phyloP scores from a whole-genome alignment of 2,888 invertebrate genomes.

The Busseola fusca region DNA sequence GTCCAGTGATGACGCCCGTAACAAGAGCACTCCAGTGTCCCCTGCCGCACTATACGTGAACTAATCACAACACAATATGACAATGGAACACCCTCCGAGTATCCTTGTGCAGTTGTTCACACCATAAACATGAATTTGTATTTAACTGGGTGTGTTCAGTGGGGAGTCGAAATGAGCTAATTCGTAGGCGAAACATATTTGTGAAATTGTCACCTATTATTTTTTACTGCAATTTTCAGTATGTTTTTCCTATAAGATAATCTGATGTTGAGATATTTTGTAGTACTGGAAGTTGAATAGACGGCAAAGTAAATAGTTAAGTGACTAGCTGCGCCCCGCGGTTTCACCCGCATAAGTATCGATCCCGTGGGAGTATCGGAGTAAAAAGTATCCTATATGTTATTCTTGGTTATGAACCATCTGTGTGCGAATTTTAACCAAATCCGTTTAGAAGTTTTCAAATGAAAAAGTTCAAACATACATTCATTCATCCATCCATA shows the following conservation, averaged over 20 bases:
- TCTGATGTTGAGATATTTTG: neutral
- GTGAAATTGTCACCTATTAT: neutral
- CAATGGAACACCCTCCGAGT: conserved; percentile 32
- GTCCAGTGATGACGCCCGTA: conserved; percentile 23
- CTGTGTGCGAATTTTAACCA: too few relatives aligned
- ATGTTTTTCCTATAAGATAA: too few relatives aligned
- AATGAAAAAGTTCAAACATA: too few relatives aligned
- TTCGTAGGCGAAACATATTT: accelerated
- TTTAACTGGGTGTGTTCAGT: conserved; percentile 4
- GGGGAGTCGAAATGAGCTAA: neutral
- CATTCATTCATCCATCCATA: too few relatives aligned
- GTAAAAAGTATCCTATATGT: too few relatives aligned
- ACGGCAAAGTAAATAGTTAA: neutral
- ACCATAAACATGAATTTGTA: conserved; percentile 34
- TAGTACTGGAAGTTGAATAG: neutral
- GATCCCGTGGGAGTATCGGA: too few relatives aligned
- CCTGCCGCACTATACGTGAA: conserved; percentile 10
- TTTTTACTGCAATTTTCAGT: neutral
- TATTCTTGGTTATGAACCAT: too few relatives aligned
- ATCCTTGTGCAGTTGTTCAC: conserved; percentile 36
- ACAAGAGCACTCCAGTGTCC: conserved; percentile 31
- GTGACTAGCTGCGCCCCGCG: too few relatives aligned
- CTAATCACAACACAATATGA: conserved; percentile 40
- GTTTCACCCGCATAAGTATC: too few relatives aligned
- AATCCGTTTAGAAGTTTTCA: too few relatives aligned